Base-by-base conservation (phyloP, 2,888 invertebrate genomes). In the Hypena proboscidalis region DNA sequence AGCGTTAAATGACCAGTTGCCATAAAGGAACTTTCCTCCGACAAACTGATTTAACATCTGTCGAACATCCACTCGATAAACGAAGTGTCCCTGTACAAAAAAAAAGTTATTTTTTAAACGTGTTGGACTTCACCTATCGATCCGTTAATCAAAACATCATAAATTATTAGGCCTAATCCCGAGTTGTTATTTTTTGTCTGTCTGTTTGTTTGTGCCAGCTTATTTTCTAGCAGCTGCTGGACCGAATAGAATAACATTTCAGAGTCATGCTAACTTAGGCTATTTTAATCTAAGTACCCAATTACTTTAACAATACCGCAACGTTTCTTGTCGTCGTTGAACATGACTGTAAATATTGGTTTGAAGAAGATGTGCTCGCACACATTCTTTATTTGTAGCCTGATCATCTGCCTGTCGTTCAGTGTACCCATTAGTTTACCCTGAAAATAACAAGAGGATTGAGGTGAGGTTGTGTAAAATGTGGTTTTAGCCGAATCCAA, bases 1-100 rank as follows among this genome's bases (percentile, higher is more conserved):
- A 1, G 7, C 6, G 8, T 27, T 45, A 30, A 25, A 29, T 0
- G 45, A 37, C 56, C 47, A 52, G 23, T 59, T 58, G 0, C 60
- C 58, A 23, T 52, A 60, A 11, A 60, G 31, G 3, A 20, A 56
- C 13, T 37, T 42, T 3, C 35, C 42, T 6, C 29, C 60, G n/a
- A 44, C 51, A 9, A 55, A 29, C 4, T 9, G 22, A 0, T 33
- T 26, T 2, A 14, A 20, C 4, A 48, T 21, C 1, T 39, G 26
- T 11, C 13, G 6, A 6, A 13, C 13, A 13, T 11, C 14, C 7
- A 14, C 14, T 8, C 3, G 4, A 33, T 22, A 13, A 6, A 10
- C 10, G 14, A n/a, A 22, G 14, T 33, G 21, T 4, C 33, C 33
- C 33, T 33, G 33, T 3, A 22, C n/a, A 22, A 22, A 14, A 3